Base-by-base conservation (phyloP, 2,113 vertebrate species). In the Albula glossodonta region DNA sequence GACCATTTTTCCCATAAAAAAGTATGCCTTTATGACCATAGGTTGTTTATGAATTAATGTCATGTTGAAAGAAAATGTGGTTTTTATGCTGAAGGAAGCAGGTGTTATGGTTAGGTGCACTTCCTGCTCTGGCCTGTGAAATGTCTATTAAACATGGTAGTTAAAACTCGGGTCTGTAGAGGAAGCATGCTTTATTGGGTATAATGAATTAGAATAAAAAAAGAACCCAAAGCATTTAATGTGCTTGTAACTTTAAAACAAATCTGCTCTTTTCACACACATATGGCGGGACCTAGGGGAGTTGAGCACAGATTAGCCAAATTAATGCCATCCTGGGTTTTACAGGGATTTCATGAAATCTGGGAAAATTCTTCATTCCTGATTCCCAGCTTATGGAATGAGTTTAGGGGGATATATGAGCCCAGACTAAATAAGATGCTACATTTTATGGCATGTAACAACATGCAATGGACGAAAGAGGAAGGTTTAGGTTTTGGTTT, bases 111-210 rank as follows among this genome's bases (percentile, higher is more conserved):
- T 51, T 49, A 41, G 49, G 79, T 63, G 41, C 31, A 17, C 56
- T 50, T 86, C 85, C 48, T 66, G 41, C 19, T 85, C 52, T 63
- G 63, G 84, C 56, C 78, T 80, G 41, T 49, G 22, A 48, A 80
- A 48, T 53, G 53, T 81, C 48, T 66, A 81, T 49, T 78, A 78
- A 78, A 78, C 25, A 48, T 13, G 31, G 25, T 49, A 78, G 77
- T 78, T 78, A 60, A 85, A 85, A 80, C 52, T 60, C 8, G 74
- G 50, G 31, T 51, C 19, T 48, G 78, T 79, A 53, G 51, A 84
- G 51, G 50, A 84, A 84, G 53, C 12, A 31, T 41, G 7, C 51
- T 77, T 66, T 10, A 50, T 10, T 41, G 10, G 4, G 7, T 8
- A 66, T 66, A 83, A 50, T 50, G 15, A 83, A 66, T 48, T 41